Evolutionary conservation across 2,113 vertebrate species (phyloP), one percentile per base, ranked within the genome.

Genomic region (Cervus canadensis): DNA sequence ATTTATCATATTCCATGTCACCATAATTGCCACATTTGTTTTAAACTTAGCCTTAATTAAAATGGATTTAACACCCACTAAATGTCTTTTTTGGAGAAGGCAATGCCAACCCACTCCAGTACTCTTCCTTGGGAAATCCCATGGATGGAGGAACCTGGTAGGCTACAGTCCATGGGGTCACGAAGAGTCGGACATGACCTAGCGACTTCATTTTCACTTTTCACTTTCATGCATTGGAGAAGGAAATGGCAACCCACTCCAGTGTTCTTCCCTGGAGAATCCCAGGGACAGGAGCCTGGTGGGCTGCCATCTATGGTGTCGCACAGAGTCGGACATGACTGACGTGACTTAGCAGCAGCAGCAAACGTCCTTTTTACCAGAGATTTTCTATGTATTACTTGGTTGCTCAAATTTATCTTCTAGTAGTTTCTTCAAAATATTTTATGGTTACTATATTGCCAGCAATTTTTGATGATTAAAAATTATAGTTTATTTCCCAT

Each of bases 401-500:
- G 16, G 12, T 81, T 87, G 14, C 7, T 91, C 28, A 28, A 90
- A 84, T 94, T 88, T 87, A 82, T 67, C 60, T 96, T 91, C 54
- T 28, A 87, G 52, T 60, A 17, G 33, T 78, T 89, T 50, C 89
- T 94, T 94, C 67, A 67, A 76, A 93, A 21, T 48, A 81, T 85
- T 91, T 92, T 85, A 88, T 81, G 36, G 19, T 7, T 64, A 56
- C 52, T 40, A 1, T 52, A 92, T 74, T 40, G 21, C 43, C 33
- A 95, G n/a, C 15, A 93, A 45, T 14, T 36, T 92, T 82, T 84
- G 26, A 76, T 40, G 86, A 89, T 83, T 87, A 92, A 74, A 89
- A 89, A 36, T 30, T 43, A 9, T 40, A 92, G 19, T 52, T 86
- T 57, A 91, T 86, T 95, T 96, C 30, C 28, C 21, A 78, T 36